phyloP scores from a whole-genome alignment of 2,797 vertebrate genomes.

The Neoniphon sammara region DNA sequence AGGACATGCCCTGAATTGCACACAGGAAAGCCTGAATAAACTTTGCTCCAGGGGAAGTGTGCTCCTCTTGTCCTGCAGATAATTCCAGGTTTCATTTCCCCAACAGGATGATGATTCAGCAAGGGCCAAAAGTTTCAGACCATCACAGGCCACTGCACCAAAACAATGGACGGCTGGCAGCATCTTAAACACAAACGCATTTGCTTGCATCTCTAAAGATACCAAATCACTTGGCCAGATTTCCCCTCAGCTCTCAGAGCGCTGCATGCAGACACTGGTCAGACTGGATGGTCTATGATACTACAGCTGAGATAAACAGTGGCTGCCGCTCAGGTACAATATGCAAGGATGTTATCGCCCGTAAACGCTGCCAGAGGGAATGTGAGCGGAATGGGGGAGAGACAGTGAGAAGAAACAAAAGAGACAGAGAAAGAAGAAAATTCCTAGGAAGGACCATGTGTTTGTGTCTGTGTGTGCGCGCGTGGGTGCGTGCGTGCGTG shows the following conservation, averaged over 20 bases:
- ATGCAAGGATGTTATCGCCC: conserved; percentile 6
- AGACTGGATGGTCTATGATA: not conserved
- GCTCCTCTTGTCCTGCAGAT: conserved; percentile 67
- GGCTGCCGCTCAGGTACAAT: conserved; percentile 5
- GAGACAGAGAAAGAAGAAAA: conserved; percentile 8
- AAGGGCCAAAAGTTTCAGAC: conserved; percentile 55
- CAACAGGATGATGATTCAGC: conserved; percentile 80
- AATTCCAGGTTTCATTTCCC: conserved; percentile 78
- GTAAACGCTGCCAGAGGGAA: not conserved
- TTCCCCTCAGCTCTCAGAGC: conserved; percentile 41
- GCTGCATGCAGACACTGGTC: conserved; percentile 15
- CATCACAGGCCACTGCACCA: conserved; percentile 49
- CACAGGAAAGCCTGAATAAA: conserved; percentile 83
- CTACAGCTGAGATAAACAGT: not conserved
- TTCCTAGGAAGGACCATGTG: conserved; percentile 31
- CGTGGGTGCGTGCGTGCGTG: conserved; percentile 8
- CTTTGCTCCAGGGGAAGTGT: conserved; percentile 66
- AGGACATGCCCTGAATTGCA: conserved; percentile 54
- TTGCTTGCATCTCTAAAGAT: conserved; percentile 32
- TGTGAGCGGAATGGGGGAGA: not conserved
- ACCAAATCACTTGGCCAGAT: conserved; percentile 45
- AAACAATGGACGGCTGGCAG: conserved; percentile 59
- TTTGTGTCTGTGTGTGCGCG: conserved; percentile 25
- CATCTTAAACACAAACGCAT: conserved; percentile 28
- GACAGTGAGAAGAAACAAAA: not conserved